These are phyloP conservation scores for Dendronephthya gigantea DNA, from an alignment of 64 coral and sea anemone genomes.

Conservation along the genomic window DNA sequence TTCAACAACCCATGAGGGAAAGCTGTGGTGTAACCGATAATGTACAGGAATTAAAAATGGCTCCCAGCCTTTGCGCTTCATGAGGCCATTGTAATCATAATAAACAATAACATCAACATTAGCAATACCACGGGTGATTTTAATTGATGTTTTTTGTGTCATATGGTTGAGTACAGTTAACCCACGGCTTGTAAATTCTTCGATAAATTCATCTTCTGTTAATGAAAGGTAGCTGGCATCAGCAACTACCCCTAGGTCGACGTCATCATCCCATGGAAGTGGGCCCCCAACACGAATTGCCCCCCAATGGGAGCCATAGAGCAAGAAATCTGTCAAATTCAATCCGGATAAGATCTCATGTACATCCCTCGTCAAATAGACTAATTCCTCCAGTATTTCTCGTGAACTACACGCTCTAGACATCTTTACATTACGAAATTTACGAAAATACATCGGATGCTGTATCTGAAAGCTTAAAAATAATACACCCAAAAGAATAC, in stretches of 20 bases:
- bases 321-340: neutral
- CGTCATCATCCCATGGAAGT: slow-evolving; percentile 51
- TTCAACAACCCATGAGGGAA: slow-evolving; percentile 49
- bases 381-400: neutral
- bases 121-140: neutral
- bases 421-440: neutral
- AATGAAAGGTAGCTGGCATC: slow-evolving; percentile 15
- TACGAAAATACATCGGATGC: neutral
- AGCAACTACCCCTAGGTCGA: slow-evolving; percentile 35
- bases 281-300: slow-evolving; percentile 15
- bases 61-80: slow-evolving; percentile 49
- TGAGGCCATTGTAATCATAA: slow-evolving; percentile 43
- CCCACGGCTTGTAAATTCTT: neutral
- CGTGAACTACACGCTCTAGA: neutral
- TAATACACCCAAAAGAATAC: neutral
- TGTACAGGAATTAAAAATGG: slow-evolving; percentile 40
- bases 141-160: slow-evolving; percentile 1
- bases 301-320: slow-evolving; percentile 2
- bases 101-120: slow-evolving; percentile 53
- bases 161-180: slow-evolving; percentile 15
- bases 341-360: neutral
- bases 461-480: neutral
- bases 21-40: slow-evolving; percentile 44
- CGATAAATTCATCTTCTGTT: slow-evolving; percentile 18
- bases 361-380: neutral